Base-by-base conservation (phyloP, 1,140 invertebrate species). In the Drosophila arawakana region DNA sequence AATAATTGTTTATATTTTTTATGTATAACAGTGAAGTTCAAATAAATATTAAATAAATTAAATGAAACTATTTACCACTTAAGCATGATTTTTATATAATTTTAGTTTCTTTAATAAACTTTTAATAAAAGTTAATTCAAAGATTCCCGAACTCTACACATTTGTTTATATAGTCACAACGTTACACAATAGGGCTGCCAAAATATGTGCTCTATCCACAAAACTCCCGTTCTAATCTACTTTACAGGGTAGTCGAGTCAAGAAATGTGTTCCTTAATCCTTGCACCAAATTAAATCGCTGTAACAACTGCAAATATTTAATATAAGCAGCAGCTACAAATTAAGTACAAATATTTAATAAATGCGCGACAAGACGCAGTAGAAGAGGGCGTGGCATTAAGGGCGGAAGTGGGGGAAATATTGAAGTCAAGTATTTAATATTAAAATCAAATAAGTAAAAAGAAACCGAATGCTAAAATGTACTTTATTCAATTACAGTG, bases 281-380 rank as follows among this genome's bases (percentile, higher is more conserved):
- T 35, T 11, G 10, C 34, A 43, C 39, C 41, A 69, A 47, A 69
- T 74, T 35, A 43, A 69, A 50, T 50, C 41, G 39, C 44, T 63
- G 44, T 15, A 76, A 80, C 70, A 80, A 80, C 74, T 55, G 50
- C 84, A 88, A 88, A 88, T 88, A 88, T 86, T 86, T 86, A 82
- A 86, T 82, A 80, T 86, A 58, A 57, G 61, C 66, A 80, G 59
- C 66, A 74, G 62, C 73, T 72, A 68, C 76, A 86, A 86, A 86
- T 86, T 88, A 80, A 72, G 68, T 69, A 37, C 76, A 88, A 86
- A 82, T 86, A 86, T 78, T 86, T 83, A 7, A 21, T 30, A 49
- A 21, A 15, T 58, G 52, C 50, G 44, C 25, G 41, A 9, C 0
- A 11, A 3, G 21, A 46, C 1, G 1, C 44, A 15, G 25, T 11